Evolutionary conservation across 2,113 vertebrate genomes (phyloP), one percentile per base, ranked within the genome.

Genomic region (Anser brachyrhynchus): DNA sequence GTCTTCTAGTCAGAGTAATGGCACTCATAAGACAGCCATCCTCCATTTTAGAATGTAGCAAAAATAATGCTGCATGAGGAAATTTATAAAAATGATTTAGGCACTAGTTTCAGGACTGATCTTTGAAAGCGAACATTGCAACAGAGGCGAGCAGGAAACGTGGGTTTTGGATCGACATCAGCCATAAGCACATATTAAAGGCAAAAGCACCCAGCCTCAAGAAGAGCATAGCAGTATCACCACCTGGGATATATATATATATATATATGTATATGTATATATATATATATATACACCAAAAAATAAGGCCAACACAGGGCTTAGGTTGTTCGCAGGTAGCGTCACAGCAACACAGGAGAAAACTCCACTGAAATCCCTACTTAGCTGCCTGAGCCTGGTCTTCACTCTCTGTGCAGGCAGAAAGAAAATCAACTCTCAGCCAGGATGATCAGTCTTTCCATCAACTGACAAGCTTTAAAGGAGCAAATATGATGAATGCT

Each of bases 331-430:
- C 28, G n/a, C 71, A 86, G 67, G 13, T 15, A 74, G 67, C 31
- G 11, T 6, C 9, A 58, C 29, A 67, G 59, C 12, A 15, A 39
- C 12, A 0, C 6, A 0, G 1, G 11, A 65, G 23, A 4, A 1
- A 95, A 55, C 12, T 55, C 52, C 41, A 51, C 55, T 5, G 6
- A 91, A 78, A 81, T 11, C 23, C 21, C 6, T 4, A 1, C 5
- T 31, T 2, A 49, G 51, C 21, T 74, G 65, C 55, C 62, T 0
- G 0, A 85, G 72, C 33, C 52, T 7, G 35, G 69, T 65, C 19
- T 52, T 39, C 25, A 52, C 35, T 85, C 55, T 26, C 11, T 5
- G 33, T 29, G 35, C 73, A 87, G 44, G 59, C 26, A n/a, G 49
- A 31, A 72, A 85, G 51, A n/a, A 33, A 1, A 6, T 41, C 61